Percentiles rank a stretch among this genome's conserved stretches.
phyloP scores from a whole-genome alignment of 30 jellyfish, hydroid and myxozoan genomes.

The Aurelia sp. region DNA sequence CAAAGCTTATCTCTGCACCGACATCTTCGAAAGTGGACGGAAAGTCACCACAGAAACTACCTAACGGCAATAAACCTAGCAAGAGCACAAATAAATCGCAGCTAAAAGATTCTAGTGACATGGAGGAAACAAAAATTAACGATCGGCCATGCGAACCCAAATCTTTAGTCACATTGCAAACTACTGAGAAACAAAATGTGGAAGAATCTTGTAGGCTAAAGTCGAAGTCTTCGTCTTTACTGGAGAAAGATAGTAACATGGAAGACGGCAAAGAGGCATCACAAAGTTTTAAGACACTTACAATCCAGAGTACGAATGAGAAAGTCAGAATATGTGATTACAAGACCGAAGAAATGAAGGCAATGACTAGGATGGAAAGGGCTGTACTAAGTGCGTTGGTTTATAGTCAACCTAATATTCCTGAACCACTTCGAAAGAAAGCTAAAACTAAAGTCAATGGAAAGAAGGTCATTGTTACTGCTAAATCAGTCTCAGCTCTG shows the following conservation, averaged over 20 bases:
- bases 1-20: not conserved
- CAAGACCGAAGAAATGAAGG: no score
- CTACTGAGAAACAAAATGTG: not conserved
- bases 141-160: not conserved
- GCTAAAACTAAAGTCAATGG: not conserved
- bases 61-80: no score
- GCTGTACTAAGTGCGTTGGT: no score
- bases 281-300: no score
- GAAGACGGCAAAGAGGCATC: not conserved
- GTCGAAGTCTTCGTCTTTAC: not conserved
- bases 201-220: not conserved
- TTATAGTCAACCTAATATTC: not conserved
- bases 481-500: no score
- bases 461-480: no score
- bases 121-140: not conserved
- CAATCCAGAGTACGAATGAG: not conserved
- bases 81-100: no score
- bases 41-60: no score
- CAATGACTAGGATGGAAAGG: not conserved
- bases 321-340: not conserved
- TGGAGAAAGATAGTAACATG: not conserved
- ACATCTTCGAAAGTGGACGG: not conserved
- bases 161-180: not conserved
- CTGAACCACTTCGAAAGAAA: not conserved
- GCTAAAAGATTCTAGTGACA: no score